Conservation (phyloP, 2,888 invertebrate species). For the Melanargia galathea region DNA sequence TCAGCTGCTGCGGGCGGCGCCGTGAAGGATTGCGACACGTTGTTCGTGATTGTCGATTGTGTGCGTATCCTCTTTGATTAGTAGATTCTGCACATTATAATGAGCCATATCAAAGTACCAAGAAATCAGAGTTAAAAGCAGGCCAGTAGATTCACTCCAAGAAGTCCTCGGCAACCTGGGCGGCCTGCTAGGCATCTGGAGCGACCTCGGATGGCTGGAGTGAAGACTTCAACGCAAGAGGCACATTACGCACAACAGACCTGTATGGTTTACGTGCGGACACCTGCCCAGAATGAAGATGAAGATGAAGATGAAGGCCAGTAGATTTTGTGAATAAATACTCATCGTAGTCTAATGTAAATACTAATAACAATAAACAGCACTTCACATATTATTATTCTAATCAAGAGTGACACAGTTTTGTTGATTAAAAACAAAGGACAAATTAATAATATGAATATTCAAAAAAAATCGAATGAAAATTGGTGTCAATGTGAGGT, state of each 20-base stretch:
- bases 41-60: slow-evolving; percentile 18
- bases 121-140: neutral
- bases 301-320: too few species aligned
- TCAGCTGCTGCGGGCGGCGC: neutral
- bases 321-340: too few species aligned
- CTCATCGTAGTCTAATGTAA: too few species aligned
- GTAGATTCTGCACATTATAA: neutral
- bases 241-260: too few species aligned
- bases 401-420: neutral
- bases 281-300: too few species aligned
- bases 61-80: slow-evolving; percentile 9
- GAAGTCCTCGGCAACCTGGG: too few species aligned
- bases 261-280: too few species aligned
- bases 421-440: slow-evolving; percentile 7
- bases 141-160: too few species aligned
- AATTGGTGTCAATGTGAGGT: slow-evolving; percentile 32
- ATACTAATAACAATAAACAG: slow-evolving; percentile 3
- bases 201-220: too few species aligned
- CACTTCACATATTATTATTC: neutral
- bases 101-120: neutral
- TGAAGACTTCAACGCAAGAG: too few species aligned
- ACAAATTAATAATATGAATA: slow-evolving; percentile 26
- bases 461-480: slow-evolving; percentile 23
- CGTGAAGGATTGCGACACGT: slow-evolving; percentile 4
- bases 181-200: too few species aligned